These are phyloP conservation scores for Pachymerium ferrugineum DNA, from an alignment of 2,888 invertebrate genomes.

Conservation along the genomic window DNA sequence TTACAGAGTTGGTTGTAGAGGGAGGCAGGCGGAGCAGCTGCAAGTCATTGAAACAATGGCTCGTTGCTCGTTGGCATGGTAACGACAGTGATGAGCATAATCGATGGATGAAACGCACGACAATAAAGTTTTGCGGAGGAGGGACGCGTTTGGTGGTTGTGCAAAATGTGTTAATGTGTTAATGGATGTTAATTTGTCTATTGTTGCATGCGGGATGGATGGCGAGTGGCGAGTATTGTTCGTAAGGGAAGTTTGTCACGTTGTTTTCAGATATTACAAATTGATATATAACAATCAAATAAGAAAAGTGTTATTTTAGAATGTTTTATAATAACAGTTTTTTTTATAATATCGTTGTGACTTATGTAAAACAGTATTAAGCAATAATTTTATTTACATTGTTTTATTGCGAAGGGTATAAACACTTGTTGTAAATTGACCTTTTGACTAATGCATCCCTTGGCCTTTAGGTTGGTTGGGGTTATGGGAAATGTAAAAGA, in stretches of 20 bases:
- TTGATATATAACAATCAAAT: no score
- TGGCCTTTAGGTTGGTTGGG: no score
- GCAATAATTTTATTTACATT: not conserved
- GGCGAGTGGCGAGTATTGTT: not conserved
- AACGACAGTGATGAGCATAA: constrained; percentile 25
- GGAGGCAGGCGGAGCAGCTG: constrained; percentile 25
- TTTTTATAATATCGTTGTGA: no score
- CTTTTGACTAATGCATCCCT: no score
- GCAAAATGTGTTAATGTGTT: constrained; percentile 9
- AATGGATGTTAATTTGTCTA: constrained; percentile 19
- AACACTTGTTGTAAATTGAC: constrained; percentile 1
- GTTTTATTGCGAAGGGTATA: not conserved
- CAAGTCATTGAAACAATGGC: constrained; percentile 27
- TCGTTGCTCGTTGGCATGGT: constrained; percentile 25
- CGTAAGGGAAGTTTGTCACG: not conserved
- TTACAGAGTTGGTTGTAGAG: constrained; percentile 20
- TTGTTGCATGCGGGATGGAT: constrained; percentile 3
- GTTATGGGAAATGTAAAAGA: no score
- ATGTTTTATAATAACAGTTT: no score
- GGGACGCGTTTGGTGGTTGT: not conserved
- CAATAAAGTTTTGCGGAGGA: constrained; percentile 10
- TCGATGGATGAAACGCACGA: constrained; percentile 22
- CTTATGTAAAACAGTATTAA: no score
- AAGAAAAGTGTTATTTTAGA: not conserved
- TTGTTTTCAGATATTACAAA: not conserved